Evolutionary conservation across 2,888 invertebrate genomes (phyloP), one percentile per base, ranked within the genome.

Genomic region (Apomyelois bistriatella): DNA sequence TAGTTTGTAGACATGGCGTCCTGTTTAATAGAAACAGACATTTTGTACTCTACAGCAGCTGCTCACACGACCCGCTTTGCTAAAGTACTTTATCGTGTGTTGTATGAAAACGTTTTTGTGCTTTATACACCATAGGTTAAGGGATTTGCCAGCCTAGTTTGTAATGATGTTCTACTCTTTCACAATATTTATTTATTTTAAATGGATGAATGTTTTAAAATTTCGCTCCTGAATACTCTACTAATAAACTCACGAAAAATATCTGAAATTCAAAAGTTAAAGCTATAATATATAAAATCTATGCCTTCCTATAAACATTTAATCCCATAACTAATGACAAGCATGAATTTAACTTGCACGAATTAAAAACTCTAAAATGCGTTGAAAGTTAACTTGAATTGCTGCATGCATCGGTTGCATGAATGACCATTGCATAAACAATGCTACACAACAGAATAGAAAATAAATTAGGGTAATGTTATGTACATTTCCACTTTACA

Each of bases 31-130:
- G 48, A 36, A 16, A 28, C n/a, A 40, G 38, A 40, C 40, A 35
- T 47, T 36, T 10, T 16, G 47, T 48, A 36, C 13, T n/a, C n/a
- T 15, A n/a, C 47, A 48, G 35, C 17, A 48, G 38, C 48, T 48
- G 22, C 38, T 50, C 32, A 40, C 15, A 32, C 22, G 13, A 40
- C 32, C 13, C 32, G 49, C 40, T 40, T 50, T 30, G 16, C 30
- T 30, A 15, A 5, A 46, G 37, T 30, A 55, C 53, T 53, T 53
- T 59, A 53, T 62, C 62, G 64, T 64, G 62, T 60, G 58, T 65
- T 61, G 53, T 59, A 57, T 53, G 53, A 55, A 48, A 43, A 40
- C 22, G 22, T 37, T 43, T 56, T 53, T 53, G 36, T 13, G 38
- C 35, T 53, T 38, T 8, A 48, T 36, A 36, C 22, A 40, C 8